Evolutionary conservation across 2,888 invertebrate genomes (phyloP).

Genomic region (Drosophila mulleri): DNA sequence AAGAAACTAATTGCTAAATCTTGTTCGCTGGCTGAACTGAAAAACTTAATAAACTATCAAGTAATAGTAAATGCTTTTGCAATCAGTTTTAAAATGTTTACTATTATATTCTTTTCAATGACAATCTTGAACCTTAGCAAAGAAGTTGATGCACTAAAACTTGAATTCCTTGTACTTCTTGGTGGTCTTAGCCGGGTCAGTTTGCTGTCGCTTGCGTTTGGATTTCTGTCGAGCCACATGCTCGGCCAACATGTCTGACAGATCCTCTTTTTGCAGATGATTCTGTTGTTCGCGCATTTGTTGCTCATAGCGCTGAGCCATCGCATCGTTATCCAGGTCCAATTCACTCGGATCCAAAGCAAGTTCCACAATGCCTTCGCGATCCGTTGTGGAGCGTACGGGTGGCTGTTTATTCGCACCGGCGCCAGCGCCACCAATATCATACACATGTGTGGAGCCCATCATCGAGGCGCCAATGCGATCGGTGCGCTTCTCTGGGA

Average conservation of each 20-base stretch:
- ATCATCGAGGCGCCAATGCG: constrained; percentile 97
- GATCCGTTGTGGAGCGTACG: constrained; percentile 85
- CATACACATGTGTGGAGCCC: constrained; percentile 99
- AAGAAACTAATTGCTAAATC: background rate
- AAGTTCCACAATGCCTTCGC: constrained; percentile 93
- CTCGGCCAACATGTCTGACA: constrained; percentile 99
- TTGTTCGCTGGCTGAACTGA: constrained; percentile 26
- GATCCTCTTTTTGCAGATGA: constrained; percentile 95
- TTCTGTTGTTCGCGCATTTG: constrained; percentile 97
- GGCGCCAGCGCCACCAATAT: constrained; percentile 91
- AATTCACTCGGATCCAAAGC: constrained; percentile 98
- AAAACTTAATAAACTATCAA: background rate
- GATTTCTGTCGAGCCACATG: constrained; percentile 98
- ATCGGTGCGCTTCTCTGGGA: constrained; percentile 97
- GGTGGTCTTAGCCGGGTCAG: constrained; percentile 93
- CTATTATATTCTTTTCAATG: constrained; percentile 37
- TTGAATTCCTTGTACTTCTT: constrained; percentile 99
- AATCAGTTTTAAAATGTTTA: constrained; percentile 15
- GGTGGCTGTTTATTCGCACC: constrained; percentile 86
- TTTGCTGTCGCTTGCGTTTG: constrained; percentile 96
- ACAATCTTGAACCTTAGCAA: constrained; percentile 25
- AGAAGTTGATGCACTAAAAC: constrained; percentile 87
- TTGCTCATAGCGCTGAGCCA: constrained; percentile 98
- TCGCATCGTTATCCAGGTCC: constrained; percentile 97
- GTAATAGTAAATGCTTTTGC: background rate